Evolutionary conservation across 2,888 invertebrate species (phyloP), one percentile per base, ranked within the genome.

Genomic region (Dolomedes plantarius): DNA sequence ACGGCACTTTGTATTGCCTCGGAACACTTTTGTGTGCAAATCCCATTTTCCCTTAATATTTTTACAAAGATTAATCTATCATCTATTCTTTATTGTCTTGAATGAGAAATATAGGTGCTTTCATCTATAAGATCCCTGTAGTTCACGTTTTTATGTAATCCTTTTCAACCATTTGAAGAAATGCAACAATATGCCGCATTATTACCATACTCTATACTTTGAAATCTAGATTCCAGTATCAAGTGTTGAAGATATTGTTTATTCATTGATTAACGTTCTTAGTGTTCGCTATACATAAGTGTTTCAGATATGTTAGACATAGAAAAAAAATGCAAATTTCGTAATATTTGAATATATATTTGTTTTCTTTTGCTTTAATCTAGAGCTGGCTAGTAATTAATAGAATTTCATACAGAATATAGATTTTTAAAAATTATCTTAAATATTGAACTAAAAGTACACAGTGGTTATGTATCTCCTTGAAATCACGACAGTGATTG

Each of bases 1-100:
- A 65, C 64, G 82, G 82, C 71, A 76, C 69, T 82, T 46, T 76
- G 62, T 83, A 83, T 85, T 77, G 83, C 77, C 77, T 73, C 67
- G 65, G 29, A 29, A 29, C 76, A 76, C 67, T 69, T 39, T 69
- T 69, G 69, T 36, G 68, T 36, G 65, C 13, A 65, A 31, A 29
- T 31, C 27, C 28, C 16, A 27, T 41, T 41, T 69, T 28, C 41
- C 69, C 36, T 69, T 39, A 39, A 69, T 69, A 69, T 69, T 69
- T 69, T 69, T 69, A 69, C 56, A 56, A 56, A 56, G 56, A 56
- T 56, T 56, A 56, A 56, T 56, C 56, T 56, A 56, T 56, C 56
- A 56, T 56, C 19, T 56, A 56, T 56, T 56, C 56, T 56, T 16
- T 56, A 56, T 23, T 16, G 56, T 56, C 56, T 56, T 56, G 56